These are phyloP conservation scores for Brachystomella parvula DNA, from an alignment of 1,140 invertebrate genomes.

Conservation along the genomic window DNA sequence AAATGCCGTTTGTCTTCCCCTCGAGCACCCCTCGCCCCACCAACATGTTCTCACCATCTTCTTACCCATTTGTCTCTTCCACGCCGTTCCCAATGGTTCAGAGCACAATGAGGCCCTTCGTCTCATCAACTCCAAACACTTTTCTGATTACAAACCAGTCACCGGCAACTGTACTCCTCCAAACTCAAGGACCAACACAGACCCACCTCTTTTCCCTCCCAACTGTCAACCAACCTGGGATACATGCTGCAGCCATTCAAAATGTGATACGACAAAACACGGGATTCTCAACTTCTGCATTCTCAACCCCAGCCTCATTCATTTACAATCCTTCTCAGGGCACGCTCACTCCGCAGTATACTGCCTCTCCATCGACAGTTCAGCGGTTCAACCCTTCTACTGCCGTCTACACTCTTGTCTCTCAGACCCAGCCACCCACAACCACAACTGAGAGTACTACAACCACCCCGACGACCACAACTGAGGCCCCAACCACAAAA, in stretches of 20 bases:
- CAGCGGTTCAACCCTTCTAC: slow-evolving; percentile 4
- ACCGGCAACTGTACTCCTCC: neutral
- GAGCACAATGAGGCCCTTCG: neutral
- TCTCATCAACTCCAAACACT: slow-evolving; percentile 21
- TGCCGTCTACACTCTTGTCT: neutral
- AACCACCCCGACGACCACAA: neutral
- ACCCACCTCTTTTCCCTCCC: slow-evolving; percentile 14
- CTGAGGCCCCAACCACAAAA: neutral
- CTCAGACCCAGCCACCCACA: slow-evolving; percentile 7
- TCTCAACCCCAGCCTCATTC: neutral
- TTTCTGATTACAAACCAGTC: slow-evolving; percentile 7
- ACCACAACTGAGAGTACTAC: neutral
- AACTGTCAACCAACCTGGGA: neutral
- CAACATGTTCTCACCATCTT: neutral
- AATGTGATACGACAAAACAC: slow-evolving; percentile 23
- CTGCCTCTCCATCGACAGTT: neutral
- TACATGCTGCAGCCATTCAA: slow-evolving; percentile 28
- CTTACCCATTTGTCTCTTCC: slow-evolving; percentile 14
- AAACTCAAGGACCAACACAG: slow-evolving; percentile 7
- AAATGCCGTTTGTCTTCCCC: neutral
- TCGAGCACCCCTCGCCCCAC: neutral
- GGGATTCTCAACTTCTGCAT: neutral
- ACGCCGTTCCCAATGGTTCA: slow-evolving; percentile 12
- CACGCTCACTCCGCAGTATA: neutral
- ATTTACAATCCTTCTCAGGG: neutral